Conservation (phyloP, 2,113 vertebrate species). For the Pachypanchax playfairii region DNA sequence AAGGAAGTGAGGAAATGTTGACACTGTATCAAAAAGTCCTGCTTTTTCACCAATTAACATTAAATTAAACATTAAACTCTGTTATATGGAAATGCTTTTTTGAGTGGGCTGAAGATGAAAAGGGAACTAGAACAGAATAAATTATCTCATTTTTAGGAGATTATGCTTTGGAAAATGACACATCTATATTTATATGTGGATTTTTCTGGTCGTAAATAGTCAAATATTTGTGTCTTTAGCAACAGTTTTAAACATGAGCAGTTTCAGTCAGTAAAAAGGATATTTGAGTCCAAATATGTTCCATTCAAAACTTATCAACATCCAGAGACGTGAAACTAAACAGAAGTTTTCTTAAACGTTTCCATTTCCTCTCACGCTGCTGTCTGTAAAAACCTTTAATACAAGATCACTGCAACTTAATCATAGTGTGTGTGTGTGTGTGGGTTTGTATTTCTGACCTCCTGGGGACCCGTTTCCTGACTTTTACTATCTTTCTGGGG, state of each 20-base stretch:
- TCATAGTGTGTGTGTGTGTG: slow-evolving; percentile 16
- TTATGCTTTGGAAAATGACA: slow-evolving; percentile 14
- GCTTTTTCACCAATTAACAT: neutral
- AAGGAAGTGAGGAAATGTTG: too few species aligned
- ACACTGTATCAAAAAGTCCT: neutral
- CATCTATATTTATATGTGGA: slow-evolving; percentile 13
- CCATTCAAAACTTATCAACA: slow-evolving; percentile 63
- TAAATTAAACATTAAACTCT: neutral
- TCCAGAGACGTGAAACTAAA: slow-evolving; percentile 47
- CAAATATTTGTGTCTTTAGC: slow-evolving; percentile 9
- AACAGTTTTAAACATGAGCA: too few species aligned
- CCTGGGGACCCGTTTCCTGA: too few species aligned
- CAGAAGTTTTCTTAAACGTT: slow-evolving; percentile 41
- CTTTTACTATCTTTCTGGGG: too few species aligned
- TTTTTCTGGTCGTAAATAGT: slow-evolving; percentile 24
- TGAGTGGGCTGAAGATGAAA: slow-evolving; percentile 30
- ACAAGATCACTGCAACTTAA: slow-evolving; percentile 57
- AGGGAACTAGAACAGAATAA: slow-evolving; percentile 1
- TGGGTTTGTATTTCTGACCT: slow-evolving; percentile 1
- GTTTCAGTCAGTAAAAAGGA: slow-evolving; percentile 29
- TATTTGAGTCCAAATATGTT: slow-evolving; percentile 73
- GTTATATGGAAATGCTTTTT: too few species aligned
- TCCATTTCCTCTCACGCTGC: slow-evolving; percentile 24
- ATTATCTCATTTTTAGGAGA: slow-evolving; percentile 13
- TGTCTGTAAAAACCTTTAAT: slow-evolving; percentile 29